A percentile compares a stretch with the other conserved stretches of the same genome.
These are phyloP conservation scores for Solen grandis DNA, from an alignment of 1,140 invertebrate species.

Conservation along the genomic window DNA sequence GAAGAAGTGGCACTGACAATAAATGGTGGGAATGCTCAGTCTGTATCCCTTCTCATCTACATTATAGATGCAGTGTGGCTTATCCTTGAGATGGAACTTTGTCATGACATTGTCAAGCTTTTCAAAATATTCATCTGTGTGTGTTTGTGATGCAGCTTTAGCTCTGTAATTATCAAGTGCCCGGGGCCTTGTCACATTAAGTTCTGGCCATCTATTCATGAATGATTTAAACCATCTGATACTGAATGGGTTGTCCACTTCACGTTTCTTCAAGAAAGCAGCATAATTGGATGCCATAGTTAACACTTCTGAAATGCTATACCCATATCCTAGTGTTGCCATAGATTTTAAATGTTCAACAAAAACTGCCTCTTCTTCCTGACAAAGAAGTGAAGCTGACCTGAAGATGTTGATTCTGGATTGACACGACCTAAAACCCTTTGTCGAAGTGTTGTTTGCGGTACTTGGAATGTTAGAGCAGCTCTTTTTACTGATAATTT, in stretches of 20 bases:
- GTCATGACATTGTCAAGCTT: slow-evolving; percentile 6
- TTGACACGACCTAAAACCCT: slow-evolving; percentile 5
- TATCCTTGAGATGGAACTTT: slow-evolving; percentile 54
- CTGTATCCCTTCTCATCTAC: slow-evolving; percentile 80
- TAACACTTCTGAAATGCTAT: neutral
- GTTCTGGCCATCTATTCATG: slow-evolving; percentile 19
- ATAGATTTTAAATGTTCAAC: neutral
- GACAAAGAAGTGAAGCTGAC: neutral
- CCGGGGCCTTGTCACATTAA: slow-evolving; percentile 8
- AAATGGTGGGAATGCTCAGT: slow-evolving; percentile 71
- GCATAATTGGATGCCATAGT: slow-evolving; percentile 1
- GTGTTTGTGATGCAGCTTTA: neutral
- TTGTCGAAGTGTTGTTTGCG: neutral
- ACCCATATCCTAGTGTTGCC: slow-evolving; percentile 1
- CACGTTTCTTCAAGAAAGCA: neutral
- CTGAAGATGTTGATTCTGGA: neutral
- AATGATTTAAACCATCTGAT: slow-evolving; percentile 17
- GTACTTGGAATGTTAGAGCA: neutral
- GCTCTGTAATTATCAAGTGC: slow-evolving; percentile 15
- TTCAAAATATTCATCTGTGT: slow-evolving; percentile 5
- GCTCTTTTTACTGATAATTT: neutral
- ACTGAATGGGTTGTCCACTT: neutral
- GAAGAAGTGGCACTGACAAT: neutral
- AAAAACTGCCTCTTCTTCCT: slow-evolving; percentile 3
- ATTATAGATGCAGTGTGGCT: slow-evolving; percentile 76